Evolutionary conservation across 30 jellyfish, hydroid and myxozoan species (phyloP), one percentile per base, ranked within the genome.

Genomic region (Mastigias papua): DNA sequence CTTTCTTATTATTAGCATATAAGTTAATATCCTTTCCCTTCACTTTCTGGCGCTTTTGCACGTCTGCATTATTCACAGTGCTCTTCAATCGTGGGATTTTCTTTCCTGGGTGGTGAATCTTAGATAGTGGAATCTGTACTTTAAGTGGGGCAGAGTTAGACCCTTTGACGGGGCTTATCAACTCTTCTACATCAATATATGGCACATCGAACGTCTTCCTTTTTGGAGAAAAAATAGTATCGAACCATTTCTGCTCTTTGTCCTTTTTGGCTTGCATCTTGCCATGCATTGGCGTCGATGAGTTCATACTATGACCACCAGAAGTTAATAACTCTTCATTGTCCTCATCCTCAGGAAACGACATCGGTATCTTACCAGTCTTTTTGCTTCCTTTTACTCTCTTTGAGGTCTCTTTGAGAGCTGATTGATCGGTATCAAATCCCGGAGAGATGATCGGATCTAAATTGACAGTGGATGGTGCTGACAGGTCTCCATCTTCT

Each of bases 191-290:
- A 70, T 82, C 58, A 20, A 84, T 87, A 22, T 72, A 73, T 33
- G 93, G 93, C 61, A 84, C 37, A 42, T 69, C 93, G 35, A 28
- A 70, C 1, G 33, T 50, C 27, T 84, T 84, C 81, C 48, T 72
- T 6, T 66, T 69, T 28, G 93, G 85, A 1, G 92, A 73, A 22
- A 72, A 27, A 34, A 70, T 69, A 5, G 50, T 84, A 50, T 13
- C 27, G 62, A 84, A 70, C 93, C 93, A 84, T 8, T 70, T 87
- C 57, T 71, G 71, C 23, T 84, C 93, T n/a, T 58, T 51, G 71
- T 70, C 84, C 86, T 72, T 84, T 37, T 84, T 84, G 48, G 81
- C 32, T 61, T 54, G 93, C 46, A 69, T 64, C 48, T 57, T 70
- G 19, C 31, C 67, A 15, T 57, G 78, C 10, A 37, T 27, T 5